Percentiles rank a stretch among this genome's conserved stretches.
phyloP scores from a whole-genome alignment of 2,113 vertebrate genomes.

The Coreoperca whiteheadi region DNA sequence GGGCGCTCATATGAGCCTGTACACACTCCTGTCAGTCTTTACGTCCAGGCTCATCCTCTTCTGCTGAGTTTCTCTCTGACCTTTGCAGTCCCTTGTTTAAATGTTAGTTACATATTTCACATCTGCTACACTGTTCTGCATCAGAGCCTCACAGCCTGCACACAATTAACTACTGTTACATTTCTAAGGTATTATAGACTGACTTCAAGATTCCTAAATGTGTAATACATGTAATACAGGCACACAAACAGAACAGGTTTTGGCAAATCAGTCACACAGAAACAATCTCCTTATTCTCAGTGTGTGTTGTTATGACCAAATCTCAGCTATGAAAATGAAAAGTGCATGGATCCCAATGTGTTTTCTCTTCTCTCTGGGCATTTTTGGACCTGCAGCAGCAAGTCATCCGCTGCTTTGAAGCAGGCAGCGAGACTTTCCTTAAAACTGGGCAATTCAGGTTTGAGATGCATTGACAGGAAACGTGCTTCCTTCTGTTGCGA shows the following conservation, averaged over 20 bases:
- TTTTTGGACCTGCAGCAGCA: not conserved
- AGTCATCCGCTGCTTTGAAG: not conserved
- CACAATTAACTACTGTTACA: conserved; percentile 19
- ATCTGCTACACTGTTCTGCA: conserved; percentile 51
- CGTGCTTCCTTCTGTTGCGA: not conserved
- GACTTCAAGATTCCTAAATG: not conserved
- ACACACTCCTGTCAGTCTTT: conserved; percentile 14
- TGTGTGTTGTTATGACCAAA: conserved; percentile 1
- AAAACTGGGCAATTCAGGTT: conserved; percentile 7
- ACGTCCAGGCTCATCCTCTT: conserved; percentile 28
- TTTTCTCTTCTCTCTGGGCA: not conserved
- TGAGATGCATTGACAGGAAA: not conserved
- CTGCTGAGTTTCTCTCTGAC: conserved; percentile 47
- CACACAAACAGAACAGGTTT: not conserved
- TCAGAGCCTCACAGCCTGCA: conserved; percentile 4
- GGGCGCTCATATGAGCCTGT: not conserved
- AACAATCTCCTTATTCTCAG: not conserved
- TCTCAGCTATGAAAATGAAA: conserved; percentile 27
- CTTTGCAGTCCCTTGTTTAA: conserved; percentile 59
- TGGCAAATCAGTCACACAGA: not conserved
- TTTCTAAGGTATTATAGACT: conserved; percentile 18
- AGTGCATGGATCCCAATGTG: not conserved
- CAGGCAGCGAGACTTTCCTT: not conserved
- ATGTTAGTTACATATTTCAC: conserved; percentile 72
- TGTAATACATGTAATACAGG: not conserved